phyloP scores from a whole-genome alignment of 2,797 vertebrate genomes.

The Etheostoma nigrum region DNA sequence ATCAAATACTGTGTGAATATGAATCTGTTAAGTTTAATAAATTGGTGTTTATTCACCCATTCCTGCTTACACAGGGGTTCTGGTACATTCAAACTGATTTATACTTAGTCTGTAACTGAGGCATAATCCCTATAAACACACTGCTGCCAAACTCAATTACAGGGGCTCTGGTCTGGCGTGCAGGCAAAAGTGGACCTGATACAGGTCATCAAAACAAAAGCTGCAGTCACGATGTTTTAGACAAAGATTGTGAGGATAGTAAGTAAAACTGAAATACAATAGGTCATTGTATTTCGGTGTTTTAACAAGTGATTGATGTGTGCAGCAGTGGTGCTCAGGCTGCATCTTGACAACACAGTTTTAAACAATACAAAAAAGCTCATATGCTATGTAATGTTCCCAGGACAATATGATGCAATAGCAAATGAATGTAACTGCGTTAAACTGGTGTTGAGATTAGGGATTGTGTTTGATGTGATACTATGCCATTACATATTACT shows the following conservation, averaged over 20 bases:
- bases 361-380: conserved; percentile 16
- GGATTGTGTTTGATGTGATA: conserved; percentile 6
- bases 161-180: conserved; percentile 22
- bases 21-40: conserved; percentile 15
- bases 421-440: conserved; percentile 16
- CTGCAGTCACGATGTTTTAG: conserved; percentile 31
- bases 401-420: conserved; percentile 19
- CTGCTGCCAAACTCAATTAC: conserved; percentile 49
- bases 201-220: conserved; percentile 33
- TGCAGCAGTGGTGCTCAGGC: neutral
- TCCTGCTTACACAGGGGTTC: conserved; percentile 14
- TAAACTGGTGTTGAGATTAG: neutral
- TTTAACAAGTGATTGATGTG: conserved; percentile 12
- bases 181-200: conserved; percentile 20
- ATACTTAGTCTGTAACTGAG: conserved; percentile 34
- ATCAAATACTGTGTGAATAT: neutral
- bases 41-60: conserved; percentile 6
- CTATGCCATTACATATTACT: neutral
- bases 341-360: neutral
- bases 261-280: neutral
- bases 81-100: conserved; percentile 28
- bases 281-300: conserved; percentile 10
- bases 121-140: conserved; percentile 35
- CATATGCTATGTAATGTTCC: conserved; percentile 9
- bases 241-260: neutral